Percentiles rank a stretch among this genome's conserved stretches.
Evolutionary conservation across 53 echinoderm and acorn worm species (phyloP).

Genomic region (Glandiceps talaboti): DNA sequence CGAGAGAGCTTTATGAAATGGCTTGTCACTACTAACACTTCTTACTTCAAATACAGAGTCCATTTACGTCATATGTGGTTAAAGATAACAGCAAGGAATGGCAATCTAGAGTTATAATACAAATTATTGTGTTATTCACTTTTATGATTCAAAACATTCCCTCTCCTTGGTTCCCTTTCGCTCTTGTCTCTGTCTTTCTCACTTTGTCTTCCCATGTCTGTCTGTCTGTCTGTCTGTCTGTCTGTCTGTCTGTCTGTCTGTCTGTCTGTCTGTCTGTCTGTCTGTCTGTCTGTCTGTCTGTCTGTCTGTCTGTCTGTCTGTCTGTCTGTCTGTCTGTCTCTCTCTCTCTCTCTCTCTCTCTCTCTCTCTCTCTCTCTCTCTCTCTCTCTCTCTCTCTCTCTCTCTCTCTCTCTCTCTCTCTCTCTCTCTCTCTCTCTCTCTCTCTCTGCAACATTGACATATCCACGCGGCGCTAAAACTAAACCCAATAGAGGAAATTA

Average conservation of each 20-base stretch:
- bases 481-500: no score
- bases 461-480: no score
- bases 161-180: no score
- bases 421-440: not conserved
- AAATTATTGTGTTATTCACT: no score
- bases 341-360: not conserved
- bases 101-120: no score
- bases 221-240: not conserved
- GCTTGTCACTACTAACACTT: no score
- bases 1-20: no score
- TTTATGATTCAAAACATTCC: no score
- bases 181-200: not conserved
- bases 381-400: constrained; percentile 1
- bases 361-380: not conserved
- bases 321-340: constrained; percentile 1
- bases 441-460: no score
- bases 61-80: no score
- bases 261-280: not conserved
- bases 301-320: not conserved
- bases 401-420: constrained; percentile 1
- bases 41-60: no score
- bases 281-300: not conserved
- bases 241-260: not conserved
- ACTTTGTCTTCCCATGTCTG: not conserved
- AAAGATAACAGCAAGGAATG: no score